These are phyloP conservation scores for Coremacera marginata DNA, from an alignment of 2,888 invertebrate species.

Conservation along the genomic window DNA sequence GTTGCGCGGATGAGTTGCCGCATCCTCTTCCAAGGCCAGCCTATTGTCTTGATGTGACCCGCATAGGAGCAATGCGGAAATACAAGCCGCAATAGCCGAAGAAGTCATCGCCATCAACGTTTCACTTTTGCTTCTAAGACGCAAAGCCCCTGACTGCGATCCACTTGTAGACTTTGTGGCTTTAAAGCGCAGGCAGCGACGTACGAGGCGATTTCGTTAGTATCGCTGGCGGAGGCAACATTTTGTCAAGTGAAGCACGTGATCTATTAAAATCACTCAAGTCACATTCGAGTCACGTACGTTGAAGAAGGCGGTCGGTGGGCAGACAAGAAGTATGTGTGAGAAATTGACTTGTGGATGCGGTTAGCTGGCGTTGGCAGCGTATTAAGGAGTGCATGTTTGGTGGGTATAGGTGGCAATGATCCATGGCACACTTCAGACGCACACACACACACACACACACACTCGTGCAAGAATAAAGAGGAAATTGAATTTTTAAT, in stretches of 20 bases:
- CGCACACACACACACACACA: too few relatives aligned
- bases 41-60: constrained; percentile 21
- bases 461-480: not conserved
- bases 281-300: constrained; percentile 64
- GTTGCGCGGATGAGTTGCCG: not conserved
- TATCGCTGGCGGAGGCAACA: constrained; percentile 32
- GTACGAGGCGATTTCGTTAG: not conserved
- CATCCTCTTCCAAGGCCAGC: not conserved
- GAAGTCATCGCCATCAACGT: not conserved
- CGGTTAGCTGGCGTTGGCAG: not conserved
- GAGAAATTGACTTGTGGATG: constrained; percentile 19
- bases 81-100: not conserved
- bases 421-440: constrained; percentile 30
- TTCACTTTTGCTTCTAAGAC: not conserved
- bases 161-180: constrained; percentile 35
- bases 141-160: not conserved
- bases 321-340: constrained; percentile 21
- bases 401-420: not conserved
- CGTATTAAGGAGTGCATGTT: not conserved
- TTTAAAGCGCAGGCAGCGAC: constrained; percentile 1
- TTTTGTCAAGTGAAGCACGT: constrained; percentile 64
- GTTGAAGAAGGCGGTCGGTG: not conserved
- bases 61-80: not conserved
- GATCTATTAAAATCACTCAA: constrained; percentile 67
- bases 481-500: constrained; percentile 24